Evolutionary conservation across 2,113 vertebrate genomes (phyloP).

Genomic region (Elephantulus edwardii): DNA sequence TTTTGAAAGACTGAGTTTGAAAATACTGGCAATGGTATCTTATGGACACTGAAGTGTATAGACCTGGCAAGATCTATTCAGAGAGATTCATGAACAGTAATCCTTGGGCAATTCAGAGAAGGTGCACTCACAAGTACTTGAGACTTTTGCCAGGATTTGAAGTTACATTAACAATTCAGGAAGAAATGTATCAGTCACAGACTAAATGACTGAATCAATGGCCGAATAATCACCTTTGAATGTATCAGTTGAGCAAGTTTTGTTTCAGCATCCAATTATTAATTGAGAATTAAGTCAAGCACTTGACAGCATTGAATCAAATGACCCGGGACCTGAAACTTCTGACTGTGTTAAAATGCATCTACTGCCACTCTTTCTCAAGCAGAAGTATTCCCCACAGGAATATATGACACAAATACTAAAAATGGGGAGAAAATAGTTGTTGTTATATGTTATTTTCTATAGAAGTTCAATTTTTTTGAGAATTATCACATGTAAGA

Average conservation of each 20-base stretch:
- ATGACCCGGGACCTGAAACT: background rate
- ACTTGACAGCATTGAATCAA: background rate
- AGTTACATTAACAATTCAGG: constrained; percentile 48
- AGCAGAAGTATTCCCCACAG: background rate
- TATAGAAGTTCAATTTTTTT: background rate
- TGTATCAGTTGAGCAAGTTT: constrained; percentile 66
- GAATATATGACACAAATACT: background rate
- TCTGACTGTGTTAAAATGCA: background rate
- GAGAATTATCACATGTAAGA: background rate
- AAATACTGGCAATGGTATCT: background rate
- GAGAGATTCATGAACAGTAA: background rate
- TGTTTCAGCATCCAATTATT: background rate
- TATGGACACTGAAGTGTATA: background rate
- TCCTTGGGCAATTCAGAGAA: background rate
- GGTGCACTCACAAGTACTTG: constrained; percentile 31
- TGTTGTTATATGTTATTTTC: too few species aligned
- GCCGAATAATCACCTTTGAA: constrained; percentile 71
- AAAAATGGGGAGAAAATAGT: too few species aligned
- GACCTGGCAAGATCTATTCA: background rate
- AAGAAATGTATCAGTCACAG: constrained; percentile 68
- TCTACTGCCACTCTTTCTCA: background rate
- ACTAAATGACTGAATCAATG: too few species aligned
- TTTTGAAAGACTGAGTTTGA: background rate
- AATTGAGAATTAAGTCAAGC: background rate
- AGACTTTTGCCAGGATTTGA: constrained; percentile 19